phyloP scores from a whole-genome alignment of 2,113 vertebrate species.

The Tenrec ecaudatus region DNA sequence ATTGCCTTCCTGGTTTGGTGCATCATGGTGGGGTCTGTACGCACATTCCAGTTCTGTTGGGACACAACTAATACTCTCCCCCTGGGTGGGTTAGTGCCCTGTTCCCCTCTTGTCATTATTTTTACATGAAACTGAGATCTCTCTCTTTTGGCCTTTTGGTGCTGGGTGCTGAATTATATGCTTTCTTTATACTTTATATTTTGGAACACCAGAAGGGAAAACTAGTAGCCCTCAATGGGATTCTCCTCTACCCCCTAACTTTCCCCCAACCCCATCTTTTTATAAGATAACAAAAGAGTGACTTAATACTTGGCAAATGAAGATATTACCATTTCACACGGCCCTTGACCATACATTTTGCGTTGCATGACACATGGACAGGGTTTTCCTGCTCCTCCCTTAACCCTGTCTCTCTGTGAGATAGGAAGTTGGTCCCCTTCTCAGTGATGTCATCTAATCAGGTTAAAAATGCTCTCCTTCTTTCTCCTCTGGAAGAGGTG shows the following conservation, averaged over 20 bases:
- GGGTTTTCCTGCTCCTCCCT: not conserved
- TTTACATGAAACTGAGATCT: not conserved
- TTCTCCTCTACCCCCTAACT: not conserved
- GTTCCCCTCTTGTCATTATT: too few species aligned
- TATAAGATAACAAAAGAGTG: not conserved
- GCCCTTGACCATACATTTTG: not conserved
- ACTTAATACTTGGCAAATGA: not conserved
- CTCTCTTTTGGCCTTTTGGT: not conserved
- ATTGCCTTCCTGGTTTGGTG: too few species aligned
- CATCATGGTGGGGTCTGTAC: too few species aligned
- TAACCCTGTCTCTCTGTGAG: not conserved
- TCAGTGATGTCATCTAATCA: not conserved
- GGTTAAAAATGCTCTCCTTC: not conserved
- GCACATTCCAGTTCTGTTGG: too few species aligned
- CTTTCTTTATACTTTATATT: not conserved
- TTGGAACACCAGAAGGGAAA: conserved; percentile 26
- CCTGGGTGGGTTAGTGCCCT: too few species aligned
- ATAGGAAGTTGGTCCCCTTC: not conserved
- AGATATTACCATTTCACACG: not conserved
- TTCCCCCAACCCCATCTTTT: not conserved
- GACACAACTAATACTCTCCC: too few species aligned
- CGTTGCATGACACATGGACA: not conserved
- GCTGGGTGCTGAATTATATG: not conserved
- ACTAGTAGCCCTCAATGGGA: not conserved
- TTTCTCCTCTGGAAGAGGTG: not conserved